Evolutionary conservation across 2,888 invertebrate species (phyloP), one percentile per base, ranked within the genome.

Genomic region (Leptinotarsa haldemani): DNA sequence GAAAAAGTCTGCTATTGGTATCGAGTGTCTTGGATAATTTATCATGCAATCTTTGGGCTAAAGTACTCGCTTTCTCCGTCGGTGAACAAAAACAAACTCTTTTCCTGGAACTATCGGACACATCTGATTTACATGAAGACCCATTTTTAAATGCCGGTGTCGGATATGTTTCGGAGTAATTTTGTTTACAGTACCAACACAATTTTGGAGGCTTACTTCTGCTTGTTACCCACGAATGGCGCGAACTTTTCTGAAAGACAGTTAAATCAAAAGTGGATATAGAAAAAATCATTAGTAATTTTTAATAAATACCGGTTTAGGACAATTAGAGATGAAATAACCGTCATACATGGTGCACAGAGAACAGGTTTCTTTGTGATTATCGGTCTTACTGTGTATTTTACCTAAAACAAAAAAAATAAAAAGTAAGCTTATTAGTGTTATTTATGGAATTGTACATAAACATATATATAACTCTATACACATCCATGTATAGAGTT

Each of bases 81-180:
- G 80, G 79, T 20, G 79, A 53, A 67, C 80, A 80, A 61, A 77
- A 78, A 47, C 81, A 80, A 40, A 78, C 74, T 71, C 75, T 79
- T 47, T 71, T 79, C 40, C 73, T 74, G 47, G 70, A 75, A 48
- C 69, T 15, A 18, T 75, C 74, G 2, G 73, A 71, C 5, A 47
- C 70, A 30, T 73, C 69, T 3, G 78, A 76, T 56, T 72, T 64
- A 64, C 78, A 77, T 1, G 74, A 70, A 1, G 77, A 78, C 20
- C 69, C 71, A 22, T 67, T 71, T 48, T 58, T 74, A 3, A 73
- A 77, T 7, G 58, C 58, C n/a, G 74, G 7, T 48, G 68, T 63
- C 40, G 61, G 70, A 46, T 70, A 66, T 15, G 63, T 71, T 16
- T 53, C 52, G n/a, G 3, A 30, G n/a, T 63, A 58, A 61, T 74